A percentile compares a stretch with the other conserved stretches of the same genome.
Evolutionary conservation across 53 echinoderm and acorn worm genomes (phyloP).

Genomic region (Stichopus horrens): DNA sequence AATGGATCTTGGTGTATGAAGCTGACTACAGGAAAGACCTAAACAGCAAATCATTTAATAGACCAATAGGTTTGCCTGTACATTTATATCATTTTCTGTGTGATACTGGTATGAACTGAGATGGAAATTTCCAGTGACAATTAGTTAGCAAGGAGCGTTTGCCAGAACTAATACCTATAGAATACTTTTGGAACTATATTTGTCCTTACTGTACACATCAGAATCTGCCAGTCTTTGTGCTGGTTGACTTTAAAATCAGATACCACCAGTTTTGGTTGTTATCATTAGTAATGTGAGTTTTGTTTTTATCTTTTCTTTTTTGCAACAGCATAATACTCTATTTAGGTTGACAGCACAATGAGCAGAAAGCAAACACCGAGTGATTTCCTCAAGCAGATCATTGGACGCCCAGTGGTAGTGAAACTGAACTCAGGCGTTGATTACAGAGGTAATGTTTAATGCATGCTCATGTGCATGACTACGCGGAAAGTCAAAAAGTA

Average conservation of each 20-base stretch:
- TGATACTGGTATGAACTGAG: neutral
- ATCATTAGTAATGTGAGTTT: too few relatives aligned
- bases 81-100: neutral
- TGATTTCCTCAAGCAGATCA: slow-evolving; percentile 97
- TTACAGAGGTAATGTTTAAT: slow-evolving; percentile 71
- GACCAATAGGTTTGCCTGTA: slow-evolving; percentile 5
- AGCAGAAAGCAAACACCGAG: slow-evolving; percentile 95
- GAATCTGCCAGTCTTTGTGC: too few relatives aligned
- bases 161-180: too few relatives aligned
- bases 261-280: too few relatives aligned
- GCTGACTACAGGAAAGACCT: too few relatives aligned
- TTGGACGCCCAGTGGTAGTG: slow-evolving; percentile 95
- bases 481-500: too few relatives aligned
- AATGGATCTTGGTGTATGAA: too few relatives aligned
- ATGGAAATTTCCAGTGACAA: neutral
- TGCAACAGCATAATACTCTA: neutral
- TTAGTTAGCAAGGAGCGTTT: too few relatives aligned
- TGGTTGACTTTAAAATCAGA: too few relatives aligned
- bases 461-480: too few relatives aligned
- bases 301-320: neutral
- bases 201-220: too few relatives aligned
- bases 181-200: too few relatives aligned
- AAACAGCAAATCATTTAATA: neutral
- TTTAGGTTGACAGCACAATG: slow-evolving; percentile 43
- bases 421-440: slow-evolving; percentile 98